Percentiles rank a stretch among this genome's conserved stretches.
Evolutionary conservation across 1,140 invertebrate species (phyloP).

Genomic region (Drosophila kikkawai): DNA sequence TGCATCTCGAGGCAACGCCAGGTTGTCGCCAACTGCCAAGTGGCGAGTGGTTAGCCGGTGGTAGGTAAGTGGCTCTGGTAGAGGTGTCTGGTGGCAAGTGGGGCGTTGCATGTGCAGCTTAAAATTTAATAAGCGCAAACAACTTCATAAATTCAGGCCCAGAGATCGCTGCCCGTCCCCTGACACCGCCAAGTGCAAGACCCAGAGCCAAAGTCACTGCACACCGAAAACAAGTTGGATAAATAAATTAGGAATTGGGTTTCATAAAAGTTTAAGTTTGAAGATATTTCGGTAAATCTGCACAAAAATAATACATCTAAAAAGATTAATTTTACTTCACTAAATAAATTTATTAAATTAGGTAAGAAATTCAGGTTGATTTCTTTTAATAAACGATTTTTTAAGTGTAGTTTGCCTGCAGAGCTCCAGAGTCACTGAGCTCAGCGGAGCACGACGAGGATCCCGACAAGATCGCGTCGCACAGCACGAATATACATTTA

Average conservation of each 20-base stretch:
- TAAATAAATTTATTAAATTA: not conserved
- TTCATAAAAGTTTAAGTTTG: not conserved
- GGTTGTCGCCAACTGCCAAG: conserved; percentile 70
- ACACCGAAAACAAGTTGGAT: not conserved
- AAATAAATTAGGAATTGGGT: too few relatives aligned
- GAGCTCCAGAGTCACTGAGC: conserved; percentile 8
- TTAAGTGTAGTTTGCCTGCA: not conserved
- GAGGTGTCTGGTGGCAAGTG: conserved; percentile 52
- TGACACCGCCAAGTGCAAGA: conserved; percentile 55
- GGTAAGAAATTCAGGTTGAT: too few relatives aligned
- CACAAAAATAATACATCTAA: not conserved
- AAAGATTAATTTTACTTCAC: not conserved
- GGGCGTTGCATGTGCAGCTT: conserved; percentile 70
- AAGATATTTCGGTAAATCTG: not conserved
- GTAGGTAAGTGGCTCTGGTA: conserved; percentile 35
- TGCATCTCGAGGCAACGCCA: conserved; percentile 76
- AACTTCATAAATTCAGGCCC: conserved; percentile 77
- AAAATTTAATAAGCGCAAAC: conserved; percentile 82
- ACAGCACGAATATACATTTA: conserved; percentile 79
- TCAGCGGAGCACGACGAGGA: conserved; percentile 46
- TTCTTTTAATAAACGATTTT: not conserved
- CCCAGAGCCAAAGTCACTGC: not conserved
- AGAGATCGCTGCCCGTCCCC: conserved; percentile 58
- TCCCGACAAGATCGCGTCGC: conserved; percentile 46
- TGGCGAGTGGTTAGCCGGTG: conserved; percentile 22